A percentile compares a stretch with the other conserved stretches of the same genome.
These are phyloP conservation scores for Protonibea diacanthus DNA, from an alignment of 2,797 vertebrate species.

Conservation along the genomic window DNA sequence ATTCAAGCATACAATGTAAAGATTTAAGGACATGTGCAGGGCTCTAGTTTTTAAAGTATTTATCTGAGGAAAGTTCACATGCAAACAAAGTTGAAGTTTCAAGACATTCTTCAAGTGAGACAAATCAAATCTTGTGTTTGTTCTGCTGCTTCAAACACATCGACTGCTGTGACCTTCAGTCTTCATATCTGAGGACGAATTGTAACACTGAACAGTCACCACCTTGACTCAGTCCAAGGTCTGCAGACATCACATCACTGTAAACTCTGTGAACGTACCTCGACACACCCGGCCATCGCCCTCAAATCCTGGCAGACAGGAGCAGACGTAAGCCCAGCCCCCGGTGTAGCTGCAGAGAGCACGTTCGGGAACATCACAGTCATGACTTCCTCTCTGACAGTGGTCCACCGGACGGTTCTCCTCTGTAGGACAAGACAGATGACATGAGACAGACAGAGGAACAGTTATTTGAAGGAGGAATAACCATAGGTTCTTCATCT, in stretches of 20 bases:
- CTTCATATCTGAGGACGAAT: too few species aligned
- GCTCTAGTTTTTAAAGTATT: too few species aligned
- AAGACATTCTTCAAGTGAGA: background rate
- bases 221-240: too few species aligned
- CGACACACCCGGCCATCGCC: conserved; percentile 89
- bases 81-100: background rate
- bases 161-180: too few species aligned
- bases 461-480: background rate
- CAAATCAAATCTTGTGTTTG: background rate
- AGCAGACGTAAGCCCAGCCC: conserved; percentile 86
- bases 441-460: background rate
- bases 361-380: conserved; percentile 88
- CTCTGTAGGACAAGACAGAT: conserved; percentile 47
- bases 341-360: conserved; percentile 89
- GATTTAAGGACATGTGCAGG: too few species aligned
- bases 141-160: too few species aligned
- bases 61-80: background rate
- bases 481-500: too few species aligned
- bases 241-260: too few species aligned
- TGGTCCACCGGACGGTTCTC: conserved; percentile 85
- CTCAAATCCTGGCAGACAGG: conserved; percentile 88
- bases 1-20: too few species aligned
- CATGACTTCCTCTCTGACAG: conserved; percentile 87
- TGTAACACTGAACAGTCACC: too few species aligned
- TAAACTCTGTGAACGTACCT: conserved; percentile 77